phyloP scores from a whole-genome alignment of 2,888 invertebrate genomes.

The Conchocele bisecta region DNA sequence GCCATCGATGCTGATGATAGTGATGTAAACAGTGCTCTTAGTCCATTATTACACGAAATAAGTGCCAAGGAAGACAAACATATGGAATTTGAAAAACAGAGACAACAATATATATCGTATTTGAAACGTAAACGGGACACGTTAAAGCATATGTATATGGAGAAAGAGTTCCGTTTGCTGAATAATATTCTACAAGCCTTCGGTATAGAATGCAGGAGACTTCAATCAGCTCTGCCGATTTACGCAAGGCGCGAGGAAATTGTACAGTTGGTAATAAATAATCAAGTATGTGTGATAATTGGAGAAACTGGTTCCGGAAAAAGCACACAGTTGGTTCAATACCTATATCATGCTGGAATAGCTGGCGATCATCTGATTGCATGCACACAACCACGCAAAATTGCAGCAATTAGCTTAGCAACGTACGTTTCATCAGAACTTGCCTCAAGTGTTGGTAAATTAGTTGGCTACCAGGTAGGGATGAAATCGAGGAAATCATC shows the following conservation, averaged over 20 bases:
- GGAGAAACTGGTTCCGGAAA: slow-evolving; percentile 82
- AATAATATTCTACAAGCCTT: slow-evolving; percentile 43
- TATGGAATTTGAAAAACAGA: slow-evolving; percentile 57
- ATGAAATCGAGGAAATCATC: slow-evolving; percentile 39
- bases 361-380: slow-evolving; percentile 65
- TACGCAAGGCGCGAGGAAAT: slow-evolving; percentile 68
- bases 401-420: slow-evolving; percentile 79
- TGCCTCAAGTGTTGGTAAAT: slow-evolving; percentile 64
- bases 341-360: slow-evolving; percentile 71
- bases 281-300: slow-evolving; percentile 74
- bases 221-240: slow-evolving; percentile 68
- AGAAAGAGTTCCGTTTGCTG: slow-evolving; percentile 13
- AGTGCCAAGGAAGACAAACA: slow-evolving; percentile 50
- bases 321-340: slow-evolving; percentile 81
- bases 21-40: too few relatives aligned
- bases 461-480: slow-evolving; percentile 74
- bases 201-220: slow-evolving; percentile 60
- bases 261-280: slow-evolving; percentile 54
- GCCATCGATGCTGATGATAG: too few relatives aligned
- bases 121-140: slow-evolving; percentile 11
- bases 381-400: slow-evolving; percentile 81
- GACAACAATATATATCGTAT: slow-evolving; percentile 48
- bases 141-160: not conserved
- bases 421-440: slow-evolving; percentile 77
- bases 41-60: slow-evolving; percentile 1